A percentile compares a stretch with the other conserved stretches of the same genome.
Conservation (phyloP, 2,888 invertebrate genomes). For the Druceiella hillmani region DNA sequence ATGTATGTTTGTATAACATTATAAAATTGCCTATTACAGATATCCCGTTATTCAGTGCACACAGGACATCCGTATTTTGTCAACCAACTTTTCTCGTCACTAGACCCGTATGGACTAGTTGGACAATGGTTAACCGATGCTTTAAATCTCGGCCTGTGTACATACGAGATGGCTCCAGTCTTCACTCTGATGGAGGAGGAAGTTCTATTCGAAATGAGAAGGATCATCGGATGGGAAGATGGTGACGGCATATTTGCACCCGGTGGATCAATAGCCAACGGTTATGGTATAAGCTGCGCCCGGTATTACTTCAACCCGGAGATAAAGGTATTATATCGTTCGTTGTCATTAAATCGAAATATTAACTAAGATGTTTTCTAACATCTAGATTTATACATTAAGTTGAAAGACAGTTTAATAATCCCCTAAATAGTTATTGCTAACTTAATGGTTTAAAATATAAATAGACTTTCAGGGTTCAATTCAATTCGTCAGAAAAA, state of each 20-base stretch:
- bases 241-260: constrained; percentile 89
- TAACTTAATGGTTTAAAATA: too few species aligned
- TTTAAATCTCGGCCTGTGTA: constrained; percentile 81
- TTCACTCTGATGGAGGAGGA: constrained; percentile 84
- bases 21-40: too few species aligned
- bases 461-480: too few species aligned
- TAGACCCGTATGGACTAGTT: constrained; percentile 78
- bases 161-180: constrained; percentile 85
- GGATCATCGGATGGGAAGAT: constrained; percentile 70
- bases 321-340: constrained; percentile 69
- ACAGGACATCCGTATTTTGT: constrained; percentile 87
- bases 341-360: too few species aligned
- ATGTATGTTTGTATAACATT: too few species aligned
- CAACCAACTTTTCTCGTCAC: constrained; percentile 79
- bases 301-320: constrained; percentile 66
- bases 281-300: constrained; percentile 86
- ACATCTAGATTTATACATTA: too few species aligned
- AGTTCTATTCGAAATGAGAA: constrained; percentile 72
- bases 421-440: too few species aligned
- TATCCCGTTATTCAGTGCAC: constrained; percentile 75
- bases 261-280: constrained; percentile 86
- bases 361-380: too few species aligned
- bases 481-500: too few species aligned
- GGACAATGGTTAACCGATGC: constrained; percentile 85
- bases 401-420: too few species aligned